These are phyloP conservation scores for Oryctolagus cuniculus DNA, from an alignment of 2,113 vertebrate genomes.

Conservation along the genomic window mOryCun1.1 NC_091450.1:24044501-24045000, in stretches of 20 bases:
- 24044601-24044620: neutral
- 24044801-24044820: constrained; percentile 9
- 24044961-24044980: neutral
- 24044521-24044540: neutral
- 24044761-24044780: neutral
- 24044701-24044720: neutral
- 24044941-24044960: neutral
- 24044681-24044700: neutral
- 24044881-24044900: neutral
- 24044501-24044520: neutral
- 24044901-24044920: neutral
- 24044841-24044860: neutral
- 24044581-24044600: neutral
- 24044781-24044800: neutral
- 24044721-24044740: neutral
- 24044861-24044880: neutral
- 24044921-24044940: neutral
- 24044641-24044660: neutral
- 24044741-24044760: neutral
- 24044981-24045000: neutral
- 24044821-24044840: neutral
- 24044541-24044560: neutral
- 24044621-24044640: neutral
- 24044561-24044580: neutral
- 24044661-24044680: neutral